Evolutionary conservation across 2,113 vertebrate species (phyloP).

Genomic region (Poeciliopsis occidentalis): DNA sequence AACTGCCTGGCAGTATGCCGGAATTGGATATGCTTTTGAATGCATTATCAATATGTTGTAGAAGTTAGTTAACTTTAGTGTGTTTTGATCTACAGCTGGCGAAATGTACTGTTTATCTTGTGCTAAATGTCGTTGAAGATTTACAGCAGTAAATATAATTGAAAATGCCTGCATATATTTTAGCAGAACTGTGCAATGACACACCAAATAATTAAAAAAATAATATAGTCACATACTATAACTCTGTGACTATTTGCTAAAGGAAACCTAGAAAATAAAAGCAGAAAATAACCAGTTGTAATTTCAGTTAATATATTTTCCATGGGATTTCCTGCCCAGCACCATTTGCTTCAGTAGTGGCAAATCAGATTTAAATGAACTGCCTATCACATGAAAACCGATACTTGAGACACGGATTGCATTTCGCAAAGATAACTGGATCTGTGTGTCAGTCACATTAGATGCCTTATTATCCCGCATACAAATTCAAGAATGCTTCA

Average conservation of each 20-base stretch:
- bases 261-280: too few species aligned
- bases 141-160: too few species aligned
- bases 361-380: background rate
- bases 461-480: slow-evolving; percentile 22
- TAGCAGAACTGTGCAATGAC: too few species aligned
- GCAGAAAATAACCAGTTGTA: background rate
- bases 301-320: background rate
- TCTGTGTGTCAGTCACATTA: slow-evolving; percentile 34
- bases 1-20: slow-evolving; percentile 38
- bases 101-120: background rate
- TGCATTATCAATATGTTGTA: slow-evolving; percentile 9
- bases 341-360: background rate
- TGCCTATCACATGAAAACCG: background rate
- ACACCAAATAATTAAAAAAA: too few species aligned
- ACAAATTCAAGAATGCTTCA: slow-evolving; percentile 32
- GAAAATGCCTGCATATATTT: too few species aligned
- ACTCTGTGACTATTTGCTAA: too few species aligned
- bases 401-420: slow-evolving; percentile 24
- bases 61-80: slow-evolving; percentile 21
- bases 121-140: slow-evolving; percentile 1
- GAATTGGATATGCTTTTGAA: slow-evolving; percentile 26
- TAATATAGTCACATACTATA: too few species aligned
- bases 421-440: slow-evolving; percentile 50
- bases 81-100: background rate
- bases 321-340: background rate